phyloP scores from a whole-genome alignment of 2,113 vertebrate species.

The Aplodontia rufa region DNA sequence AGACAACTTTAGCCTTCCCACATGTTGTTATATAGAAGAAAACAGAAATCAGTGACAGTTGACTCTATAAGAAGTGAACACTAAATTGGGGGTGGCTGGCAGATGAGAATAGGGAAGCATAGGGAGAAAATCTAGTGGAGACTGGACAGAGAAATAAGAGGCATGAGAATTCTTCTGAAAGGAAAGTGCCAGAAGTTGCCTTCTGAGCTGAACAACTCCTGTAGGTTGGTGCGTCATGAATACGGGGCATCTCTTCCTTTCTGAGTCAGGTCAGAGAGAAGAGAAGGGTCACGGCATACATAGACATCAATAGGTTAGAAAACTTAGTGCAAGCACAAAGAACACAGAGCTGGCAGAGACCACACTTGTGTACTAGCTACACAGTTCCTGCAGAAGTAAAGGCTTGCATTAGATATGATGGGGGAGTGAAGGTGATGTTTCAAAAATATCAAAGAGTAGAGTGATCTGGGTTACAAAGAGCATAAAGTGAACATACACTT shows the following conservation, averaged over 20 bases:
- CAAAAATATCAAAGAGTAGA: neutral
- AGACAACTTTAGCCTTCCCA: neutral
- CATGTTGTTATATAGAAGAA: neutral
- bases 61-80: neutral
- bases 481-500: neutral
- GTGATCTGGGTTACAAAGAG: neutral
- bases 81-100: neutral
- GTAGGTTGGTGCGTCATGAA: neutral
- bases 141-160: neutral
- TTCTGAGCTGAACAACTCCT: neutral
- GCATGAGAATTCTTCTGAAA: neutral
- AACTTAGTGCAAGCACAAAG: neutral
- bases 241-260: neutral
- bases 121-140: neutral
- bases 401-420: neutral
- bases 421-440: neutral
- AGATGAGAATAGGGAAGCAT: neutral
- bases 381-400: neutral
- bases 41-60: neutral
- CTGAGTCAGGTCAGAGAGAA: neutral
- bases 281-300: neutral
- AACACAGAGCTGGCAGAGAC: neutral
- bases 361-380: neutral
- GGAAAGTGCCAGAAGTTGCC: neutral
- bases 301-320: accelerated